Conservation (phyloP, 2,797 vertebrate species). For the Arvicola amphibius region DNA sequence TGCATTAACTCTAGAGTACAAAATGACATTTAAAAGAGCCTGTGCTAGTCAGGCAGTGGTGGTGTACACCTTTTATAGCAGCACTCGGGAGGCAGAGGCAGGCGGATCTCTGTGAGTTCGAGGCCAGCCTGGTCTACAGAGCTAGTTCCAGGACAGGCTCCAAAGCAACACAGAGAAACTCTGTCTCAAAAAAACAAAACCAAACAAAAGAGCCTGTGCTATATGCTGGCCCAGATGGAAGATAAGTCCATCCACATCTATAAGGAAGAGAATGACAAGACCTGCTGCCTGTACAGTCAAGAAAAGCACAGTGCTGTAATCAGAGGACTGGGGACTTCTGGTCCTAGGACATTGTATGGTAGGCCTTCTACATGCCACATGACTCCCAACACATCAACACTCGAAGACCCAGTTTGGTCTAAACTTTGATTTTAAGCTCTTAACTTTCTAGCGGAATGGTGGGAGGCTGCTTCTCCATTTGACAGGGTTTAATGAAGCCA, state of each 20-base stretch:
- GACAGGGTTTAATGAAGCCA: background rate
- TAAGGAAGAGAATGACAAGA: background rate
- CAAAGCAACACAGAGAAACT: too few species aligned
- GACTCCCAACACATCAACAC: background rate
- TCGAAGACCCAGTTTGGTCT: background rate
- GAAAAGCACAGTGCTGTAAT: background rate
- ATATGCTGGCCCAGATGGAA: background rate
- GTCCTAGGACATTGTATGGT: background rate
- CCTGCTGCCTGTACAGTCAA: background rate
- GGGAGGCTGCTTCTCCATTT: background rate
- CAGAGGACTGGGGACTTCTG: background rate
- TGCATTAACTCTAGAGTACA: background rate
- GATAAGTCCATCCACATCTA: background rate
- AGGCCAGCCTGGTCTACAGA: too few species aligned
- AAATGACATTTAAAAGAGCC: background rate
- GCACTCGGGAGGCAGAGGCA: too few species aligned
- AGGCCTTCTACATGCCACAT: background rate
- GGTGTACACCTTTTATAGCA: too few species aligned
- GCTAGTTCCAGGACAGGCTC: too few species aligned
- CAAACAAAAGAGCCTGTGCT: background rate
- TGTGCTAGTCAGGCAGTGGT: background rate
- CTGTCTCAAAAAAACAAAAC: too few species aligned
- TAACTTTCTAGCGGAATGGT: background rate
- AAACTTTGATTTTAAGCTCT: background rate
- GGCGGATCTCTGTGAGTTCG: too few species aligned